Conservation (phyloP, 2,113 vertebrate species). For the Gavialis gangeticus region DNA sequence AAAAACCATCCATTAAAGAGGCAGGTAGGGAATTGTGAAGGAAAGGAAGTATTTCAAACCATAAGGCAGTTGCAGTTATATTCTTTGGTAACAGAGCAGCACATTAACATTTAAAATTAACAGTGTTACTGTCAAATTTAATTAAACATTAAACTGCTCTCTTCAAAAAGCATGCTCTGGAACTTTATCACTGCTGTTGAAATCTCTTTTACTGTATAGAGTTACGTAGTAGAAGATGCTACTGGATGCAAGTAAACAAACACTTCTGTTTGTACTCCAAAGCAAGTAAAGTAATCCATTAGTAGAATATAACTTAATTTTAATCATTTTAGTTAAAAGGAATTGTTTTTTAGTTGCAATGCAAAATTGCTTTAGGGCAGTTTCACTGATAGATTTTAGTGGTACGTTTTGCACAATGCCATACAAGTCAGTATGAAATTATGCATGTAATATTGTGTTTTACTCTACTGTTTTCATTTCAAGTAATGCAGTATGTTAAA, state of each 20-base stretch:
- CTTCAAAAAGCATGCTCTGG: neutral
- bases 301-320: too few species aligned
- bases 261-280: neutral
- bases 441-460: neutral
- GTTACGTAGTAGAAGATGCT: neutral
- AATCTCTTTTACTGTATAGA: neutral
- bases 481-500: neutral
- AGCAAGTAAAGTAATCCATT: too few species aligned
- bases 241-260: neutral
- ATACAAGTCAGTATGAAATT: neutral
- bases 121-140: neutral
- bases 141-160: neutral
- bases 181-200: neutral
- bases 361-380: too few species aligned
- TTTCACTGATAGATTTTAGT: neutral
- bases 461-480: neutral
- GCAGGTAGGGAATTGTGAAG: too few species aligned
- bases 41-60: too few species aligned
- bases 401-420: neutral
- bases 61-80: too few species aligned
- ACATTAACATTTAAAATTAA: too few species aligned
- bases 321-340: too few species aligned
- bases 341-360: too few species aligned
- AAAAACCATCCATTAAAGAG: too few species aligned
- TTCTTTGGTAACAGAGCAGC: too few species aligned